Evolutionary conservation across 2,113 vertebrate genomes (phyloP), one percentile per base, ranked within the genome.

Genomic region (Chunga burmeisteri): DNA sequence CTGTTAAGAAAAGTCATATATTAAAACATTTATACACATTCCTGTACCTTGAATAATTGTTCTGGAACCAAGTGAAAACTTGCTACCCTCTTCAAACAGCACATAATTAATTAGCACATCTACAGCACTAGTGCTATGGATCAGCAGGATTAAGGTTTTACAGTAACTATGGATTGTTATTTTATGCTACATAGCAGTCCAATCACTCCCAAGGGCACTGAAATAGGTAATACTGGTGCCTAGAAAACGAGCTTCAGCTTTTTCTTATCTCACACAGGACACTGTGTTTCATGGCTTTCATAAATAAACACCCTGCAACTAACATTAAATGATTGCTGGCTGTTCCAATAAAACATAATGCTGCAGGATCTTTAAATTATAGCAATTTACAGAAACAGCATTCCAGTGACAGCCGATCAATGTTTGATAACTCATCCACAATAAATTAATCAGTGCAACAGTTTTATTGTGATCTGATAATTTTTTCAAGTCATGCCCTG

Each of bases 191-290:
- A 25, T 1, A 81, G 84, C 91, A 94, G 61, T 90, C 94, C 93
- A 96, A 89, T 94, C 94, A 89, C 85, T 95, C 94, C 80, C 86
- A 66, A 61, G n/a, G 66, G 79, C 49, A 62, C 40, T 52, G 68
- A 83, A 78, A 88, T 5, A 86, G 80, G 30, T 25, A 67, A 56
- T 34, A 13, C 36, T 26, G 11, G 9, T 65, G 86, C 44, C 56
- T n/a, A 52, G 34, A 72, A 91, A 92, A 88, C 22, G 66, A 62
- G 78, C 62, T 36, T 16, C 62, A 49, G 13, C 80, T 86, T 90
- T 58, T 53, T 18, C 61, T 89, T 58, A 66, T 86, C 78, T 78
- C 55, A 53, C 40, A 46, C 6, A 29, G 50, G 38, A 72, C 29
- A 38, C 29, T 74, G 36, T 14, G 18, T 40, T 88, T 56, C 53